Evolutionary conservation across 2,113 vertebrate species (phyloP), one percentile per base, ranked within the genome.

Genomic region (Oreocharis arfaki): DNA sequence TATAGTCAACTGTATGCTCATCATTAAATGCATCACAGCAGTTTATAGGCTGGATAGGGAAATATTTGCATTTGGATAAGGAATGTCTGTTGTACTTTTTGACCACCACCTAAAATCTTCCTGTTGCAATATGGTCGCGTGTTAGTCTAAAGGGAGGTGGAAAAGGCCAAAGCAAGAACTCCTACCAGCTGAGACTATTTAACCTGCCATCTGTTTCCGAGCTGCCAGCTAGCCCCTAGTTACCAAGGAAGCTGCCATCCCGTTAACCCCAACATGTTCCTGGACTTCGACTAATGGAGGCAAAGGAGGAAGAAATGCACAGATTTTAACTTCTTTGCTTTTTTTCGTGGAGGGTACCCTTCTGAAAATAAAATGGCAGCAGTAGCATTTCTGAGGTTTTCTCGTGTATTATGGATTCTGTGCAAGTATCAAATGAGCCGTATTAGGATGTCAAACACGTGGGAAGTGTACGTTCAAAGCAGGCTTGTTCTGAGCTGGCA

Each of bases 101-200:
- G 75, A 70, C 85, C 59, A 37, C 56, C 47, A 33, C 59, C 74
- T 87, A 85, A 94, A 96, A 84, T 55, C 89, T 91, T 78, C 33
- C 64, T 84, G 65, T 86, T 1, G 1, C 80, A 92, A 16, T 86
- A 89, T 65, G 69, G 55, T 68, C 59, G 4, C 37, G 18, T 23
- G 14, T 90, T 81, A 74, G 64, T 86, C 79, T 93, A 89, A 84
- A 84, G 93, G 70, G 68, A 94, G 79, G 78, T 71, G 76, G 61
- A 70, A 95, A 93, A 96, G 70, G 84, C 81, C 59, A 86, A 90
- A 90, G 60, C 75, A 89, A 71, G 89, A 95, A 83, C 28, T 90
- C 60, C 60, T 94, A 63, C 92, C 96, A 96, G 94, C 95, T 96
- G 96, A 96, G 93, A 76, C 90, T 89, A 6, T 96, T 96, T 97